A percentile compares a stretch with the other conserved stretches of the same genome.
phyloP scores from a whole-genome alignment of 2,888 invertebrate genomes.

The Blastobasis adustella region DNA sequence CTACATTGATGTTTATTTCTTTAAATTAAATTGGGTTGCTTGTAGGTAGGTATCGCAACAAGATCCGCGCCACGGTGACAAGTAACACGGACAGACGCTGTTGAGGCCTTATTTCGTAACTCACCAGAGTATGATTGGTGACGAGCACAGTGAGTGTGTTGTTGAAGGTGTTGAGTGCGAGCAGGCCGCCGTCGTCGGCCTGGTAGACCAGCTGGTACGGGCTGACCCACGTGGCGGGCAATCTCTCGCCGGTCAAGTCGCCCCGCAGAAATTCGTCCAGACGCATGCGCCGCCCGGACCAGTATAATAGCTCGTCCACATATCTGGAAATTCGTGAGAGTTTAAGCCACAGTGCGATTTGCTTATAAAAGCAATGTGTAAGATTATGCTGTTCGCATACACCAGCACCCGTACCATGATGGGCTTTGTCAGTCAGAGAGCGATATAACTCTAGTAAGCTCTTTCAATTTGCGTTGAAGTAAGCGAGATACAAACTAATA shows the following conservation, averaged over 20 bases:
- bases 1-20: no score
- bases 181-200: slow-evolving; percentile 88
- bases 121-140: slow-evolving; percentile 90
- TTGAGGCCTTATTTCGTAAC: slow-evolving; percentile 34
- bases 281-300: slow-evolving; percentile 91
- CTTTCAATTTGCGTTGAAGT: no score
- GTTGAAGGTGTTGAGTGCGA: slow-evolving; percentile 85
- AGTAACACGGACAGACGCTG: no score
- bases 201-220: slow-evolving; percentile 90
- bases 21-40: no score
- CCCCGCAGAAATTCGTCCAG: slow-evolving; percentile 89
- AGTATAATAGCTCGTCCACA: slow-evolving; percentile 91
- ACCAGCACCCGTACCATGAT: no score
- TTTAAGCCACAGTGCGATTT: not conserved
- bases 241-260: slow-evolving; percentile 80
- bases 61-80: not conserved
- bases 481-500: no score
- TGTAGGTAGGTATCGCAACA: no score
- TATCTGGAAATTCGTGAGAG: slow-evolving; percentile 65
- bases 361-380: no score
- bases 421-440: no score
- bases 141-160: slow-evolving; percentile 87
- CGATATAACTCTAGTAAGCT: no score
- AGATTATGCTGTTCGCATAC: no score
- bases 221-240: slow-evolving; percentile 89